Evolutionary conservation across 2,113 vertebrate genomes (phyloP), one percentile per base, ranked within the genome.

Genomic region (Ploceus nigricollis): DNA sequence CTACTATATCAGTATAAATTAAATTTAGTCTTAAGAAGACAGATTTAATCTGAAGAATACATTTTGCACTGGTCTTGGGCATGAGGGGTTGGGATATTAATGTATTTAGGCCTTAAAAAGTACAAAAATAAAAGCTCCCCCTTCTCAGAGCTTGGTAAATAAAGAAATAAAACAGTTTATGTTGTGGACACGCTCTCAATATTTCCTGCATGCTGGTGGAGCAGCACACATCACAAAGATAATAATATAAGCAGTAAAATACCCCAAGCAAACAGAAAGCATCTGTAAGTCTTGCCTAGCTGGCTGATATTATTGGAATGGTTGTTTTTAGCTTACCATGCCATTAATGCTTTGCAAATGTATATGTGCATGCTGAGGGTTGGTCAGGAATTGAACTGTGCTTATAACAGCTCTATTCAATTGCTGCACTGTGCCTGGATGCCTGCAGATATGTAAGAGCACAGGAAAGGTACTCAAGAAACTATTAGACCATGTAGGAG

Each of bases 191-290:
- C 1, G 12, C 71, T 94, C 65, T 90, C 89, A 96, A 4, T 97
- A 91, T 96, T 96, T 96, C 83, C 70, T 96, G 72, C 82, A 79
- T 69, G 56, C 79, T 94, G 35, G 71, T 90, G 83, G 77, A 95
- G 60, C 72, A 92, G 90, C 21, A 7, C 51, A 65, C 64, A 93
- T 94, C 53, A 90, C 76, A 84, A 89, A 87, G 94, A 44, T 92
- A 97, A 93, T 94, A 94, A 91, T 91, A 94, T 61, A 88, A 96
- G 94, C 95, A 97, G 84, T 98, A 97, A 98, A 97, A 94, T 91
- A 97, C 73, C 75, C 94, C 96, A 97, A 96, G 95, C 95, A 97
- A 97, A 97, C 82, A 96, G 87, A 97, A 95, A 95, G 87, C 93
- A 98, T 97, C 95, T 97, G 94, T 97, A 96, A 77, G 78, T 93